Evolutionary conservation across 2,797 vertebrate genomes (phyloP).

Genomic region (Alosa sapidissima): DNA sequence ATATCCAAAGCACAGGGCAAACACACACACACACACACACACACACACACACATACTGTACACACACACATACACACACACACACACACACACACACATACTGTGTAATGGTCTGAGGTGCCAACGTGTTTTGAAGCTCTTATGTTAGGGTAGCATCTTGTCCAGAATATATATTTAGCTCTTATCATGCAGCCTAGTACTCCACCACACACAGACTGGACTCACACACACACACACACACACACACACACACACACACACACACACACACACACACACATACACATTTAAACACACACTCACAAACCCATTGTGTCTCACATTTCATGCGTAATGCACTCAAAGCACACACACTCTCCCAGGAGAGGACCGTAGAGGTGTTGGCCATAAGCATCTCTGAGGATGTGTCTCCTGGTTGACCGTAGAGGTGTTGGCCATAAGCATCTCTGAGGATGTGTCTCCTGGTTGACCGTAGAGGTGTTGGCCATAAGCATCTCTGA

Average conservation of each 20-base stretch:
- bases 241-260: background rate
- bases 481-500: too few species aligned
- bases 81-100: background rate
- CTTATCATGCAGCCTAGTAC: background rate
- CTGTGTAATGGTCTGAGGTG: background rate
- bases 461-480: too few species aligned
- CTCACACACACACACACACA: background rate
- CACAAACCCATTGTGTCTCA: background rate
- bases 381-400: slow-evolving; percentile 10
- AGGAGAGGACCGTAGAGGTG: background rate
- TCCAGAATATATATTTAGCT: background rate
- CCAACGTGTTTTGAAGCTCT: background rate
- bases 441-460: too few species aligned
- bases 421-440: too few species aligned
- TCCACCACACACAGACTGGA: background rate
- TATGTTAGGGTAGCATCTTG: background rate
- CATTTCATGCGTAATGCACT: too few species aligned
- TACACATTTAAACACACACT: background rate
- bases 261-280: background rate
- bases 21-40: slow-evolving; percentile 5
- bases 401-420: too few species aligned
- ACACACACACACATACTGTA: background rate
- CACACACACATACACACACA: background rate
- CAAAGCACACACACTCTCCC: background rate
- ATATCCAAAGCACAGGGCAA: background rate